A percentile compares a stretch with the other conserved stretches of the same genome.
Evolutionary conservation across 2,888 invertebrate genomes (phyloP).

Genomic region (Leptopterna dolabrata): DNA sequence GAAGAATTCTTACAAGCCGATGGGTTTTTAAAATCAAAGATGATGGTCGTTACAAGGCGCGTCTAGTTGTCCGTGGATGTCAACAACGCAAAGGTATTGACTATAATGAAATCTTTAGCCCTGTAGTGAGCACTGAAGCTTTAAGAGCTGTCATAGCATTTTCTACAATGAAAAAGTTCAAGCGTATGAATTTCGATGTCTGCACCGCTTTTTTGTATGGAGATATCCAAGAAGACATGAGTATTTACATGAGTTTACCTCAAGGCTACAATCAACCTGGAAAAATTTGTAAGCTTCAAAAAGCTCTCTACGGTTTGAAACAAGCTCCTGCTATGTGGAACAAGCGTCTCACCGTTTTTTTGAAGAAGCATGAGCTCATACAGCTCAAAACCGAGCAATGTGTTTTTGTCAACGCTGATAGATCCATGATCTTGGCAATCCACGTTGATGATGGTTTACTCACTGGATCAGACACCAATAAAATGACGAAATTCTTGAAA

Average conservation of each 20-base stretch:
- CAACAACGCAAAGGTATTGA: neutral
- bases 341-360: neutral
- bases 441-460: neutral
- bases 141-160: too few relatives aligned
- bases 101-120: too few relatives aligned
- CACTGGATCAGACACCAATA: neutral
- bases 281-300: constrained; percentile 57
- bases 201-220: too few relatives aligned
- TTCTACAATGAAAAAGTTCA: neutral
- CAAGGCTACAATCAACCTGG: constrained; percentile 55
- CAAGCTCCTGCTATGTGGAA: constrained; percentile 57
- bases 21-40: constrained; percentile 15
- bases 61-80: neutral
- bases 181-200: neutral
- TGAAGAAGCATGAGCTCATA: neutral
- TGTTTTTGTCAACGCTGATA: neutral
- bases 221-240: neutral
- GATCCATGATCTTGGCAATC: neutral
- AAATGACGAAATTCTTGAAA: too few relatives aligned
- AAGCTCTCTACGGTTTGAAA: constrained; percentile 59
- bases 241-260: constrained; percentile 59
- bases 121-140: neutral
- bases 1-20: neutral
- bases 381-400: neutral
- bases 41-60: neutral